Conservation (phyloP, 2,113 vertebrate genomes). For the Melanotaenia duboulayi region DNA sequence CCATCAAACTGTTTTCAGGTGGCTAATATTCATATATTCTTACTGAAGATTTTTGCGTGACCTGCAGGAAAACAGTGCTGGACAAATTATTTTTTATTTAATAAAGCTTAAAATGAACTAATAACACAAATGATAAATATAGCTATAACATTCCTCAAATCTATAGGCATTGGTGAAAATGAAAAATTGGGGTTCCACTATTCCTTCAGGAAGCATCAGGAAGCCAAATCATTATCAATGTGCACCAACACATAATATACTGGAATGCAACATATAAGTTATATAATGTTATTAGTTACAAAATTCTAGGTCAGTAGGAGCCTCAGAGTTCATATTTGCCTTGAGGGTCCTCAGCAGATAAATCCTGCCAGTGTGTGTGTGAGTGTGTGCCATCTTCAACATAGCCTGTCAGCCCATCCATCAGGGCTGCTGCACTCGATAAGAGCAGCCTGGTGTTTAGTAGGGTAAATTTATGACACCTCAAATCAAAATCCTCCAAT, state of each 20-base stretch:
- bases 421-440: slow-evolving; percentile 12
- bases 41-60: background rate
- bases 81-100: no score
- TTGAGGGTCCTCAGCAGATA: background rate
- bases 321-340: background rate
- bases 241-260: no score
- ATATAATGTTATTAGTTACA: no score
- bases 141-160: no score
- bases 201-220: no score
- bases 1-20: no score
- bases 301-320: background rate
- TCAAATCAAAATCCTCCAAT: slow-evolving; percentile 13
- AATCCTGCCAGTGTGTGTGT: slow-evolving; percentile 7
- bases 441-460: slow-evolving; percentile 25
- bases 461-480: background rate
- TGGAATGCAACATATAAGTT: no score
- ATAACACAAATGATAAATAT: no score
- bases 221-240: no score
- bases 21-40: no score
- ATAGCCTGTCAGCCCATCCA: slow-evolving; percentile 1
- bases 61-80: background rate
- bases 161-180: no score
- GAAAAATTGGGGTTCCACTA: no score
- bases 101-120: background rate
- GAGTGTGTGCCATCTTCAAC: background rate